These are phyloP conservation scores for Watsonalla cultraria DNA, from an alignment of 2,888 invertebrate species.

Conservation along the genomic window DNA sequence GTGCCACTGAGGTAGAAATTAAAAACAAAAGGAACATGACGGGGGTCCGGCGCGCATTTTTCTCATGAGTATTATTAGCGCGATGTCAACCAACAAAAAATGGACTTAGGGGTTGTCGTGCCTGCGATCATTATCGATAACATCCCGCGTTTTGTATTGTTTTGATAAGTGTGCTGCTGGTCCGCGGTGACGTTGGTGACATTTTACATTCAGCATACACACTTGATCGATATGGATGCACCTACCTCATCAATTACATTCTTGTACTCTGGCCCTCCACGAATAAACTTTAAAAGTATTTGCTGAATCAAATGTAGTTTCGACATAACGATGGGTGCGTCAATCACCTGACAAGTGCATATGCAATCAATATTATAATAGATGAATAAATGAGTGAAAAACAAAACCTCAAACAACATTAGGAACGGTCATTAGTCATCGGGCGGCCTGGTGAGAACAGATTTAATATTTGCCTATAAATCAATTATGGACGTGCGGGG, in stretches of 20 bases:
- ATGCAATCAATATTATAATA: slow-evolving; percentile 11
- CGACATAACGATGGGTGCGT: slow-evolving; percentile 40
- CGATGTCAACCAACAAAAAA: slow-evolving; percentile 77
- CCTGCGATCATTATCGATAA: slow-evolving; percentile 72
- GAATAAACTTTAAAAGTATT: slow-evolving; percentile 1
- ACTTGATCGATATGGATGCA: slow-evolving; percentile 55
- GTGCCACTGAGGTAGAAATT: slow-evolving; percentile 80
- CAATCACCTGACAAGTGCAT: slow-evolving; percentile 52
- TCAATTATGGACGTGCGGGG: slow-evolving; percentile 64
- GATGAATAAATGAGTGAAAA: slow-evolving; percentile 52
- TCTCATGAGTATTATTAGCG: slow-evolving; percentile 79
- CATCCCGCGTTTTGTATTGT: slow-evolving; percentile 76
- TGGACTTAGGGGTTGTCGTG: slow-evolving; percentile 69
- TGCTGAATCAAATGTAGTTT: slow-evolving; percentile 10
- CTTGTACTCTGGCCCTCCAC: not conserved
- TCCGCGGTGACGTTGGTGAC: slow-evolving; percentile 60
- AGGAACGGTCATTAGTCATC: slow-evolving; percentile 61
- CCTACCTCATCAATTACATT: slow-evolving; percentile 7
- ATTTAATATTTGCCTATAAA: slow-evolving; percentile 76
- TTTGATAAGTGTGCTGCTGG: slow-evolving; percentile 71
- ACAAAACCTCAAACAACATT: slow-evolving; percentile 55
- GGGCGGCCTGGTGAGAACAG: slow-evolving; percentile 62
- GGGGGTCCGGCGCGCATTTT: slow-evolving; percentile 74
- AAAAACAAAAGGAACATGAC: slow-evolving; percentile 77
- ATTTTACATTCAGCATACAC: slow-evolving; percentile 58